Evolutionary conservation across 2,888 invertebrate genomes (phyloP).

Genomic region (Eupithecia subfuscata): DNA sequence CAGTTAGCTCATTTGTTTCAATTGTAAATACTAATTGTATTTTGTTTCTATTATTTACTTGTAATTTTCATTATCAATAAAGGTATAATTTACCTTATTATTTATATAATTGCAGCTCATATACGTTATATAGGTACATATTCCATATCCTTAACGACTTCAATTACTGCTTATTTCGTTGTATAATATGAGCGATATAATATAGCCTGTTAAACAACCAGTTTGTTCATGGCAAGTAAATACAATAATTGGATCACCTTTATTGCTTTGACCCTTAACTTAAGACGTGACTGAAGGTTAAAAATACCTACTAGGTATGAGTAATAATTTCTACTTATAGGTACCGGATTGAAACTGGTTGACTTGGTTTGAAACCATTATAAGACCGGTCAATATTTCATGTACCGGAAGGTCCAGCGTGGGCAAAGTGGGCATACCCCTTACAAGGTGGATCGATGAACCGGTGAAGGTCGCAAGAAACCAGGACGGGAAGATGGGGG

Average conservation of each 20-base stretch:
- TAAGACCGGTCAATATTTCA: background rate
- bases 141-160: background rate
- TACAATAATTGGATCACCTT: slow-evolving; percentile 6
- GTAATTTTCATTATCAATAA: no score
- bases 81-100: background rate
- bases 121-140: background rate
- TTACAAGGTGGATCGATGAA: no score
- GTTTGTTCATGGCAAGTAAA: background rate
- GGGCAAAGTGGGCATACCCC: background rate
- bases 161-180: background rate
- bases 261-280: slow-evolving; percentile 3
- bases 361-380: background rate
- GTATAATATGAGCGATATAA: background rate
- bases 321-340: background rate
- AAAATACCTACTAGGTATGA: background rate
- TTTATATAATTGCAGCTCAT: background rate
- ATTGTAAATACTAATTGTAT: no score
- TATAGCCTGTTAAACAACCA: background rate
- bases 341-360: background rate
- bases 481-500: no score
- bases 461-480: no score
- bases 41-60: no score
- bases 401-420: background rate
- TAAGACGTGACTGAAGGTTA: background rate
- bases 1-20: no score